These are phyloP conservation scores for Drosophila gaucha DNA, from an alignment of 2,888 invertebrate species.

Conservation along the genomic window DNA sequence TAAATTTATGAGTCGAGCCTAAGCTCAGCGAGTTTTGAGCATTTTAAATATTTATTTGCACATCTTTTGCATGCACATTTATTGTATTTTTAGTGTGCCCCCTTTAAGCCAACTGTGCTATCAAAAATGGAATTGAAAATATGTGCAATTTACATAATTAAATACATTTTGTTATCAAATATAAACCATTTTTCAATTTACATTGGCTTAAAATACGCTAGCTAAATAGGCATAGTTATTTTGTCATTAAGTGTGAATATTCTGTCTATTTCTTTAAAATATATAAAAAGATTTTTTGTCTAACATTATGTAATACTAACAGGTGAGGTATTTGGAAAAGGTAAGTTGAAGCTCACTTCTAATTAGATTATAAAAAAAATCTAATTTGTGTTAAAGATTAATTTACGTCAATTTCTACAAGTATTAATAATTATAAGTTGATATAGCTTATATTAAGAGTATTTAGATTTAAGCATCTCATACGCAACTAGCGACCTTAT, in stretches of 20 bases:
- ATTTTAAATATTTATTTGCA: conserved; percentile 28
- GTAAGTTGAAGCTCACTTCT: no score
- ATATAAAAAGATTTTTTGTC: no score
- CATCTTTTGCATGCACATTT: not conserved
- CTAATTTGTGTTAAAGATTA: no score
- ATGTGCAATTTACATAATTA: conserved; percentile 52
- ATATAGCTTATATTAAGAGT: conserved; percentile 9
- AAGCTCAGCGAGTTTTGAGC: conserved; percentile 20
- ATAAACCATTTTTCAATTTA: conserved; percentile 44
- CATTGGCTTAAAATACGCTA: conserved; percentile 5
- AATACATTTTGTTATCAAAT: conserved; percentile 48
- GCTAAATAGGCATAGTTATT: not conserved
- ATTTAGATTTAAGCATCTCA: not conserved
- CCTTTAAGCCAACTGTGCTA: not conserved
- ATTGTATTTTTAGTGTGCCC: not conserved
- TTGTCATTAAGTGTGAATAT: not conserved
- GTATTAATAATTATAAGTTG: no score
- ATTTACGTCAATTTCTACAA: no score
- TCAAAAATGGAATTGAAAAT: conserved; percentile 28
- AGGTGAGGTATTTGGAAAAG: no score
- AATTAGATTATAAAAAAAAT: no score
- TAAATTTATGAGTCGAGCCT: conserved; percentile 25
- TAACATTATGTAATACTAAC: no score
- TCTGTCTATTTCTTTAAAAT: not conserved
- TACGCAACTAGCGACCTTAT: not conserved